Evolutionary conservation across 37 sponge, comb jelly and placozoan genomes (phyloP).

Genomic region (Amphimedon queenslandica): DNA sequence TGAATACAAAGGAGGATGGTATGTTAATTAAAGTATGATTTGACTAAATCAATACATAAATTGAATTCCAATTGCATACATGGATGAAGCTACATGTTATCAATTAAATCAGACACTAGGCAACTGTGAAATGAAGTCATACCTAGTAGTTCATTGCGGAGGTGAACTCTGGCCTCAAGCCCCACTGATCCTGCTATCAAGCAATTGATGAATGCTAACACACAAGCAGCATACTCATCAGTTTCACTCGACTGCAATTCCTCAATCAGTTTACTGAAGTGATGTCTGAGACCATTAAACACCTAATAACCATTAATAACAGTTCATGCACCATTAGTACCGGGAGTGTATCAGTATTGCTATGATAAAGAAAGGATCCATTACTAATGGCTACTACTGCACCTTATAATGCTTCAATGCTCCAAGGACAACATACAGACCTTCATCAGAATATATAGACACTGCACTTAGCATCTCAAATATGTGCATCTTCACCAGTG

Average conservation of each 20-base stretch:
- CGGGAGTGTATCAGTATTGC: no score
- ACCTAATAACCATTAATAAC: no score
- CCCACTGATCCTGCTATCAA: slow-evolving; percentile 43
- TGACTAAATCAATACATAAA: no score
- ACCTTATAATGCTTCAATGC: slow-evolving; percentile 81
- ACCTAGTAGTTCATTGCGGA: slow-evolving; percentile 53
- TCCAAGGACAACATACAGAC: slow-evolving; percentile 63
- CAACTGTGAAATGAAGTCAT: background rate
- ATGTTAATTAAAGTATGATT: no score
- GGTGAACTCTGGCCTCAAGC: slow-evolving; percentile 29
- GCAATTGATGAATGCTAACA: slow-evolving; percentile 86
- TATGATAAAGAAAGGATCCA: background rate
- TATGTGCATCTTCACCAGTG: slow-evolving; percentile 83
- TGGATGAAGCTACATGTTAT: no score
- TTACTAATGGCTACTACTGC: background rate
- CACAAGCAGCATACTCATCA: slow-evolving; percentile 47
- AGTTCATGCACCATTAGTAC: no score
- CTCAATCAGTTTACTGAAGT: slow-evolving; percentile 73
- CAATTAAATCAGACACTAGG: no score
- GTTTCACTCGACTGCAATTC: slow-evolving; percentile 58
- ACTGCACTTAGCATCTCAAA: slow-evolving; percentile 87
- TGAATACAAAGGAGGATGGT: no score
- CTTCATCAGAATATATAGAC: slow-evolving; percentile 77
- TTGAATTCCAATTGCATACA: no score
- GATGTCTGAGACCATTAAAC: slow-evolving; percentile 46